These are phyloP conservation scores for Phylloscopus collybita DNA, from an alignment of 2,797 vertebrate species.

Conservation along the genomic window DNA sequence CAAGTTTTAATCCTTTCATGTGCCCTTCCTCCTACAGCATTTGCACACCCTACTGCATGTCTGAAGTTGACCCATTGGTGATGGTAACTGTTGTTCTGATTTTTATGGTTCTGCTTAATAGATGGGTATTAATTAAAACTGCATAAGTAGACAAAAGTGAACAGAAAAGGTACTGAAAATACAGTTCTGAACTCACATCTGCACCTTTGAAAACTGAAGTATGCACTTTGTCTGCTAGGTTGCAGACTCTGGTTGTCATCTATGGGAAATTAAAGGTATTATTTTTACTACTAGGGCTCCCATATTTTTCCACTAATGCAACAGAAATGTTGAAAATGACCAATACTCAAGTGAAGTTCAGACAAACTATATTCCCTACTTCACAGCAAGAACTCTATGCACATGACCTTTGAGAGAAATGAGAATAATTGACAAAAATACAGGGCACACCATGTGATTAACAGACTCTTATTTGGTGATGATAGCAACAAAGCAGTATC, in stretches of 20 bases:
- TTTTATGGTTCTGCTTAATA: neutral
- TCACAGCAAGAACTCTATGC: neutral
- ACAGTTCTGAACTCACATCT: neutral
- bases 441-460: neutral
- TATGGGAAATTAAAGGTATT: constrained; percentile 52
- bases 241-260: constrained; percentile 33
- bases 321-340: constrained; percentile 44
- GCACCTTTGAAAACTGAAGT: constrained; percentile 19
- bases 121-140: neutral
- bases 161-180: neutral
- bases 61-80: neutral
- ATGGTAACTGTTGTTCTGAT: neutral
- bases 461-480: neutral
- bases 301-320: constrained; percentile 56
- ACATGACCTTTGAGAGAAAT: neutral
- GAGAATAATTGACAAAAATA: neutral
- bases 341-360: constrained; percentile 15
- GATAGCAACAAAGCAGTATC: neutral
- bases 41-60: neutral
- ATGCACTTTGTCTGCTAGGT: constrained; percentile 25
- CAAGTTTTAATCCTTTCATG: neutral
- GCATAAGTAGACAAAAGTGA: neutral
- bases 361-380: neutral
- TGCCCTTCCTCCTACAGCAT: neutral
- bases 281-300: constrained; percentile 49